A percentile compares a stretch with the other conserved stretches of the same genome.
phyloP scores from a whole-genome alignment of 2,888 invertebrate genomes.

The Xestoiulus laeticollis region DNA sequence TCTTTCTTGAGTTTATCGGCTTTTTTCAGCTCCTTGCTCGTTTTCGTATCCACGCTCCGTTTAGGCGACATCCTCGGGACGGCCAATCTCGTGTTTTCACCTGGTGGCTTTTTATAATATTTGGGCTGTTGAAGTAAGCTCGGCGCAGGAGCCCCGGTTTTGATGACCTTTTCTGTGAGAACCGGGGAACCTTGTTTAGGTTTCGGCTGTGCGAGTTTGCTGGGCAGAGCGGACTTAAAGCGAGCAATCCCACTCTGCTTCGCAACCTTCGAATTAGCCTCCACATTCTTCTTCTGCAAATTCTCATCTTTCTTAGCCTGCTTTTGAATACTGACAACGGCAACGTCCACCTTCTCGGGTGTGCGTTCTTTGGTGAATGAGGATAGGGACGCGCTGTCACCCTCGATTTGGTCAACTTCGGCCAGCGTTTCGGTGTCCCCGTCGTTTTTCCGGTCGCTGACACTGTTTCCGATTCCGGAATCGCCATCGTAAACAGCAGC shows the following conservation, averaged over 20 bases:
- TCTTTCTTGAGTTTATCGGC: not conserved
- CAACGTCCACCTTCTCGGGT: slow-evolving; percentile 13
- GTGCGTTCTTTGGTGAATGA: not conserved
- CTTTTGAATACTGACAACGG: not conserved
- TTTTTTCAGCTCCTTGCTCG: not conserved
- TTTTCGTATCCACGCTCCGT: not conserved
- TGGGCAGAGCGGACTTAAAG: not conserved
- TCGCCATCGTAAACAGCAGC: slow-evolving; percentile 46
- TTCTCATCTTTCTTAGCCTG: slow-evolving; percentile 40
- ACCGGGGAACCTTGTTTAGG: not conserved
- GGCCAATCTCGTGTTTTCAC: not conserved
- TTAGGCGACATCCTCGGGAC: slow-evolving; percentile 14
- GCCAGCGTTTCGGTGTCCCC: slow-evolving; percentile 55
- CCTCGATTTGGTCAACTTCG: slow-evolving; percentile 54
- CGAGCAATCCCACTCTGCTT: slow-evolving; percentile 47
- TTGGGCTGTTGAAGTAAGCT: not conserved
- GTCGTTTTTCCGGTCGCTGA: slow-evolving; percentile 49
- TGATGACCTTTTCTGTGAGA: not conserved
- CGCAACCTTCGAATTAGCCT: not conserved
- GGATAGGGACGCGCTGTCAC: slow-evolving; percentile 21
- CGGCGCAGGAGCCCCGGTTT: not conserved
- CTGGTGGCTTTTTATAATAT: not conserved
- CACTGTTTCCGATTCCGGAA: slow-evolving; percentile 55
- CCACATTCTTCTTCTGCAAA: not conserved
- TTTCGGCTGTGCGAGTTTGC: not conserved